Conservation (phyloP, 2,888 invertebrate species). For the Panorpa germanica region DNA sequence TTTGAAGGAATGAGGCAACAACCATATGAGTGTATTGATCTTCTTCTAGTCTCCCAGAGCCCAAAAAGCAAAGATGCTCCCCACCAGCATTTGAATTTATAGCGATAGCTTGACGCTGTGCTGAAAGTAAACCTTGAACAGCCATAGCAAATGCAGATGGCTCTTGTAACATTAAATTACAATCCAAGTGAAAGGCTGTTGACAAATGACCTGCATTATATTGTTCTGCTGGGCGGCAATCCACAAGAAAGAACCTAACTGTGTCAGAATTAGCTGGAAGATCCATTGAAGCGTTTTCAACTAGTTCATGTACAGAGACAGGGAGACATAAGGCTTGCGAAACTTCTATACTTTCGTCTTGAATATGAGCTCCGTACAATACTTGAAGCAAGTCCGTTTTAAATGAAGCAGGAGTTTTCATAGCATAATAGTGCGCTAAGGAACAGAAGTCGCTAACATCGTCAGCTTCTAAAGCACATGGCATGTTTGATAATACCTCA, state of each 20-base stretch:
- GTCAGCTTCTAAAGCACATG: conserved; percentile 73
- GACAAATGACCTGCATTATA: conserved; percentile 94
- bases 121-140: conserved; percentile 77
- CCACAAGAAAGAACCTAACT: conserved; percentile 86
- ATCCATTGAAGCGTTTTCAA: conserved; percentile 61
- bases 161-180: conserved; percentile 92
- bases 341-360: conserved; percentile 39
- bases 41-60: conserved; percentile 83
- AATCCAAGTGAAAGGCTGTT: conserved; percentile 95
- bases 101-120: conserved; percentile 72
- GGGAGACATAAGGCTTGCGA: conserved; percentile 87
- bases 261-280: conserved; percentile 36
- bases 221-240: conserved; percentile 91
- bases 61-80: conserved; percentile 81
- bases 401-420: conserved; percentile 85
- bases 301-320: conserved; percentile 84
- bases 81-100: conserved; percentile 75
- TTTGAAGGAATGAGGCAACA: conserved; percentile 89
- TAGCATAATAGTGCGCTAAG: conserved; percentile 86
- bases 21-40: conserved; percentile 97
- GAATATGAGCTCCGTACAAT: conserved; percentile 33
- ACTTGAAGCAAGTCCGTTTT: conserved; percentile 60
- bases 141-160: conserved; percentile 88
- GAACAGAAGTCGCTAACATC: conserved; percentile 96
- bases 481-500: conserved; percentile 51